Evolutionary conservation across 2,888 invertebrate species (phyloP).

Genomic region (Actias luna): DNA sequence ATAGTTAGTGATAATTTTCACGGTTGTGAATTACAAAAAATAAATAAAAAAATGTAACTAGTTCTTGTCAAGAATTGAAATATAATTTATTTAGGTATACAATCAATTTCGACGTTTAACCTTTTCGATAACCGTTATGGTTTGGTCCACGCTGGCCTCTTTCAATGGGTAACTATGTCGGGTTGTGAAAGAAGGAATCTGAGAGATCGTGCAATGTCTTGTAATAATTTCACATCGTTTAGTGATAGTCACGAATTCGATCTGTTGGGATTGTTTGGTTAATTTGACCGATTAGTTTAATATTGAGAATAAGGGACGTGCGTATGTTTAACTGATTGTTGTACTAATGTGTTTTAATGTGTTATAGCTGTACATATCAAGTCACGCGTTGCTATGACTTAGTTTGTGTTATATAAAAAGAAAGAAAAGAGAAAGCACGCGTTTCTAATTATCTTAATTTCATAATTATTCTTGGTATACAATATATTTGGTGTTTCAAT

Average conservation of each 20-base stretch:
- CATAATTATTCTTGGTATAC: too few species aligned
- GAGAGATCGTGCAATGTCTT: constrained; percentile 42
- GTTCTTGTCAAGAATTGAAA: background rate
- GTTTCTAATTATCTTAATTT: too few species aligned
- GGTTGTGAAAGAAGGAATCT: constrained; percentile 41
- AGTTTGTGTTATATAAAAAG: too few species aligned
- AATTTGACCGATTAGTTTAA: constrained; percentile 38
- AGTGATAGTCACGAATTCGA: constrained; percentile 56
- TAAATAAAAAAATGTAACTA: background rate
- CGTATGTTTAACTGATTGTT: background rate
- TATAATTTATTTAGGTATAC: constrained; percentile 1
- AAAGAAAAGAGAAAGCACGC: too few species aligned
- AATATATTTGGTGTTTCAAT: too few species aligned
- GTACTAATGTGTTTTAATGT: background rate
- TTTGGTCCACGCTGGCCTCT: constrained; percentile 21
- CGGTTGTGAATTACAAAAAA: too few species aligned
- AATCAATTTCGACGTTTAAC: constrained; percentile 19
- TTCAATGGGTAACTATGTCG: constrained; percentile 23
- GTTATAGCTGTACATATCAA: background rate
- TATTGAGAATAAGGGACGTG: constrained; percentile 31
- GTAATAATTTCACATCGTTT: constrained; percentile 44
- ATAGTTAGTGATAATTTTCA: too few species aligned
- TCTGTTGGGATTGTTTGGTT: constrained; percentile 35
- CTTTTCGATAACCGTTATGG: constrained; percentile 9
- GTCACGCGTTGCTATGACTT: too few species aligned